Evolutionary conservation across 2,888 invertebrate genomes (phyloP).

Genomic region (Heteromyza rotundicornis): DNA sequence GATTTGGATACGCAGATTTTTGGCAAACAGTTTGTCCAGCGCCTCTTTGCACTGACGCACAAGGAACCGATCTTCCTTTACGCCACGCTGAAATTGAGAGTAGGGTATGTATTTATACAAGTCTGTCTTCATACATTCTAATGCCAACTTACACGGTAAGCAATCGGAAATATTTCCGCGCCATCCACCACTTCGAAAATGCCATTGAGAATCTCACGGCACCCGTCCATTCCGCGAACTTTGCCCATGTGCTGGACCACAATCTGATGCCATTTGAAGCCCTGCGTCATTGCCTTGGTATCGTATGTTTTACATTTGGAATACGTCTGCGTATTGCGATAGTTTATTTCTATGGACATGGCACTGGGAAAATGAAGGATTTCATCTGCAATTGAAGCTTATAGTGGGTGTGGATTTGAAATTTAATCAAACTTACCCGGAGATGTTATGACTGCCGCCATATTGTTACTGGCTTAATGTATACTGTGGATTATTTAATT

Average conservation of each 20-base stretch:
- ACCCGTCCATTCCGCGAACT: conserved; percentile 34
- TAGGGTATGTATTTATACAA: neutral
- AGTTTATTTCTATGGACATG: conserved; percentile 45
- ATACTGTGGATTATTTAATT: too few relatives aligned
- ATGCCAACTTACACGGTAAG: conserved; percentile 43
- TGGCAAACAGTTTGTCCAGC: conserved; percentile 50
- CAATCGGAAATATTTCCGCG: conserved; percentile 52
- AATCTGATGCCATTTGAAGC: conserved; percentile 52
- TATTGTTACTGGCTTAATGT: too few relatives aligned
- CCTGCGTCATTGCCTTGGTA: conserved; percentile 36
- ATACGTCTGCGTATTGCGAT: conserved; percentile 37
- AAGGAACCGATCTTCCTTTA: conserved; percentile 44
- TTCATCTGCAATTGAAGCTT: conserved; percentile 32
- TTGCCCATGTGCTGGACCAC: conserved; percentile 46
- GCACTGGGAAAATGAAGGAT: conserved; percentile 39
- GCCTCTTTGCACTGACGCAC: conserved; percentile 50
- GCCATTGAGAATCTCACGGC: conserved; percentile 40
- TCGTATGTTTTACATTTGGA: conserved; percentile 44
- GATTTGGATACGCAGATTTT: conserved; percentile 41
- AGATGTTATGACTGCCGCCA: too few relatives aligned
- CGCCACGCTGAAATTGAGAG: conserved; percentile 38
- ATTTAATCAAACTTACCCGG: too few relatives aligned
- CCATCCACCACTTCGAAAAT: conserved; percentile 46
- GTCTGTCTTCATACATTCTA: neutral
- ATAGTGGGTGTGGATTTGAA: too few relatives aligned